Conservation (phyloP, 2,888 invertebrate genomes). For the Penaeus monodon region DNA sequence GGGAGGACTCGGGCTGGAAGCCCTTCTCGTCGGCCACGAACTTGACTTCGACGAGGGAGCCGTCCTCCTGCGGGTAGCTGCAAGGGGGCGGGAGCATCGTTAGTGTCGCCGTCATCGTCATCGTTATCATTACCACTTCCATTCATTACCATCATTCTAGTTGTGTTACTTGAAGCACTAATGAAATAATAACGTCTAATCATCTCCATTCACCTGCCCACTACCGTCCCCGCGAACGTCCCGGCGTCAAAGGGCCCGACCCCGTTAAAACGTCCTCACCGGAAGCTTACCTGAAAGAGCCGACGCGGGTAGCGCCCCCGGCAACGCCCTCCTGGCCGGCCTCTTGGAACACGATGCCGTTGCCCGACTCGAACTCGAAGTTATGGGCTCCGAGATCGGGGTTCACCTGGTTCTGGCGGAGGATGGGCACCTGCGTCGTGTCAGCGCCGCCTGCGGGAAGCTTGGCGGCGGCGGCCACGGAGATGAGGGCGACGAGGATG, state of each 20-base stretch:
- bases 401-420: conserved; percentile 4
- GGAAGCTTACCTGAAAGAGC: conserved; percentile 9
- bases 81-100: background rate
- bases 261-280: no score
- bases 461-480: conserved; percentile 13
- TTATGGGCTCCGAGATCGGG: conserved; percentile 27
- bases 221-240: no score
- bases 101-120: no score
- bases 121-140: no score
- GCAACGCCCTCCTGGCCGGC: conserved; percentile 12
- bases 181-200: no score
- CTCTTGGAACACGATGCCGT: conserved; percentile 19
- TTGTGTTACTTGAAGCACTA: no score
- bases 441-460: background rate
- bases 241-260: no score
- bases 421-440: conserved; percentile 21
- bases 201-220: no score
- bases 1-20: background rate
- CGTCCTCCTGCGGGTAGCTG: conserved; percentile 20
- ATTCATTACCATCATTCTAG: no score
- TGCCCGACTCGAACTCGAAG: conserved; percentile 29
- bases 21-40: conserved; percentile 28
- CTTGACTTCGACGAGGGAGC: background rate
- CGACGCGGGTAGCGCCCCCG: conserved; percentile 27
- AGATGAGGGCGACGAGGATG: conserved; percentile 9